Evolutionary conservation across 1,140 invertebrate genomes (phyloP).

Genomic region (Cydia pomonella): DNA sequence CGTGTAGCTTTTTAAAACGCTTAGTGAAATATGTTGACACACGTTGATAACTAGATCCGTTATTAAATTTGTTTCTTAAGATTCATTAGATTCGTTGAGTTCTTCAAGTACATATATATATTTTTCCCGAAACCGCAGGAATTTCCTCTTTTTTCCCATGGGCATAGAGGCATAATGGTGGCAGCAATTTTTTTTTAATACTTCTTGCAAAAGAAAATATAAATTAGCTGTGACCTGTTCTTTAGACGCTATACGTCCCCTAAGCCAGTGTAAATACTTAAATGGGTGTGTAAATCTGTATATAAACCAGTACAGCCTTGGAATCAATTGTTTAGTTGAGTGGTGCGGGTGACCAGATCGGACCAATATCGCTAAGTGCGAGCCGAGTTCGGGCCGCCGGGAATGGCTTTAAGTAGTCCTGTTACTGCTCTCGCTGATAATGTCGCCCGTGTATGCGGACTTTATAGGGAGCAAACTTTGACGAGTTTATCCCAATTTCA

Average conservation of each 20-base stretch:
- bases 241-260: no score
- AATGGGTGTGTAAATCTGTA: background rate
- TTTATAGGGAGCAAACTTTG: background rate
- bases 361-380: constrained; percentile 8
- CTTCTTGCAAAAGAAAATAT: no score
- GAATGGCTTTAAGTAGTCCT: background rate
- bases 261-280: background rate
- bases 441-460: constrained; percentile 1
- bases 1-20: no score
- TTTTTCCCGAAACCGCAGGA: no score
- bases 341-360: constrained; percentile 1
- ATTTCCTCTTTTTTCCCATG: no score
- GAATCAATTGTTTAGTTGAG: constrained; percentile 21
- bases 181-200: no score
- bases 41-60: background rate
- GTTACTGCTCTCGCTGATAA: constrained; percentile 1
- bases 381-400: background rate
- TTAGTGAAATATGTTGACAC: background rate
- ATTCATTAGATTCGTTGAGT: no score
- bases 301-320: constrained; percentile 22
- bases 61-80: no score
- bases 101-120: no score
- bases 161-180: no score
- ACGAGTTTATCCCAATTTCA: background rate
- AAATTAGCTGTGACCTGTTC: no score